Evolutionary conservation across 1,140 invertebrate genomes (phyloP), one percentile per base, ranked within the genome.

Genomic region (Diprion similis): DNA sequence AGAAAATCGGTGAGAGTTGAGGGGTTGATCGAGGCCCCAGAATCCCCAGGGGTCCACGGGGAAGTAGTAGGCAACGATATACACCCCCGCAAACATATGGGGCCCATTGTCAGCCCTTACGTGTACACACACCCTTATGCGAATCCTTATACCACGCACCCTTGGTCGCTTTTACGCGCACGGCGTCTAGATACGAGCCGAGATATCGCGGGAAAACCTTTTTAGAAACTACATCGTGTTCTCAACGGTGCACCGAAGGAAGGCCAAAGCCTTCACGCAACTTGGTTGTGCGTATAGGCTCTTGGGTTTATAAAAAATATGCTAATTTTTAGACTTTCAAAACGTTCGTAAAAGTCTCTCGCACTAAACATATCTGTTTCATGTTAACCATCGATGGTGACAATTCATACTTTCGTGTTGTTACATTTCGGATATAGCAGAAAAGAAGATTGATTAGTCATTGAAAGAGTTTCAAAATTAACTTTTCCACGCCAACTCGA

Each of bases 31-130:
- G 69, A 59, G 68, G 76, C 78, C 72, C 73, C 69, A 45, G 70
- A 71, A 59, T 59, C 51, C 51, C 51, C 51, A 59, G 51, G 51
- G 51, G 51, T 59, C 51, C 51, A 17, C 7, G 51, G 51, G 51
- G 51, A 17, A 6, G 51, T 59, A 17, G 46, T 70, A 66, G 71
- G 75, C 72, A 70, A 75, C 76, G 74, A 78, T 80, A 76, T 80
- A 83, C 79, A 81, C 81, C 78, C 80, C 80, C 78, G 80, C 81
- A 85, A 83, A 85, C 82, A 84, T 84, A 85, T 81, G 81, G 81
- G 79, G 47, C 77, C 77, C 78, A 84, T 85, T 85, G 82, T 84
- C 78, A 76, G 78, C 76, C 77, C 78, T 81, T 77, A 77, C 76
- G 75, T 74, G 73, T 71, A 78, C 70, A 77, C 76, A 76, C 77